Evolutionary conservation across 1,140 invertebrate species (phyloP).

Genomic region (Drosophila asahinai): DNA sequence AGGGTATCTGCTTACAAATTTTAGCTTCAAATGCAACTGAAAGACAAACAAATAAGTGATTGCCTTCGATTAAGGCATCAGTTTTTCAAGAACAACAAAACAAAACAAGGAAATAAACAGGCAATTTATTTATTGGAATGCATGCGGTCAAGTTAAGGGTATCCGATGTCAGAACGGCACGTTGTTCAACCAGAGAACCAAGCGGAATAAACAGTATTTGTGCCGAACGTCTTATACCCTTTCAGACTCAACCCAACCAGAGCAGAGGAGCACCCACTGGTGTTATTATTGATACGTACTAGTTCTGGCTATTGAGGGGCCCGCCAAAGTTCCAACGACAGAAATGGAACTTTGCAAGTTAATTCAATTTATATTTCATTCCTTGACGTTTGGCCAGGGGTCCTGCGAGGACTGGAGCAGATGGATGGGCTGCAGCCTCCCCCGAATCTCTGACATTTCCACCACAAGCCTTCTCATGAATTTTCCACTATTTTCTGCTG

Average conservation of each 20-base stretch:
- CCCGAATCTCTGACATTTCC: not conserved
- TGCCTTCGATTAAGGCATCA: too few relatives aligned
- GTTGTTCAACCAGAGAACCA: too few relatives aligned
- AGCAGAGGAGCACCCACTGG: not conserved
- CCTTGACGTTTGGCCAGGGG: slow-evolving; percentile 25
- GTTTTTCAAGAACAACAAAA: too few relatives aligned
- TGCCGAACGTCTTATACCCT: not conserved
- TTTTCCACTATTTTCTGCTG: slow-evolving; percentile 17
- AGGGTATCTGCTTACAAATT: not conserved
- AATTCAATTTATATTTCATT: slow-evolving; percentile 82
- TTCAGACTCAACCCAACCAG: too few relatives aligned
- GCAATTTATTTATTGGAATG: not conserved
- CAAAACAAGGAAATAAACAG: too few relatives aligned
- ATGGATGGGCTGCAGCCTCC: slow-evolving; percentile 13
- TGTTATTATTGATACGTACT: slow-evolving; percentile 8
- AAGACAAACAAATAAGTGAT: not conserved
- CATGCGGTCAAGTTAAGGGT: not conserved
- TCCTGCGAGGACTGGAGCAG: slow-evolving; percentile 24
- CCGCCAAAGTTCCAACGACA: slow-evolving; percentile 5
- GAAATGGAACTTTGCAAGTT: slow-evolving; percentile 49
- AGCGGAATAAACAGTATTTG: accelerated
- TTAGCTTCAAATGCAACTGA: not conserved
- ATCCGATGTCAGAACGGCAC: not conserved
- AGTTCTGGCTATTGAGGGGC: not conserved
- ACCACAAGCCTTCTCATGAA: slow-evolving; percentile 19